Conservation (phyloP, 35 echinoderm and acorn worm genomes). For the Lytechinus variegatus region DNA sequence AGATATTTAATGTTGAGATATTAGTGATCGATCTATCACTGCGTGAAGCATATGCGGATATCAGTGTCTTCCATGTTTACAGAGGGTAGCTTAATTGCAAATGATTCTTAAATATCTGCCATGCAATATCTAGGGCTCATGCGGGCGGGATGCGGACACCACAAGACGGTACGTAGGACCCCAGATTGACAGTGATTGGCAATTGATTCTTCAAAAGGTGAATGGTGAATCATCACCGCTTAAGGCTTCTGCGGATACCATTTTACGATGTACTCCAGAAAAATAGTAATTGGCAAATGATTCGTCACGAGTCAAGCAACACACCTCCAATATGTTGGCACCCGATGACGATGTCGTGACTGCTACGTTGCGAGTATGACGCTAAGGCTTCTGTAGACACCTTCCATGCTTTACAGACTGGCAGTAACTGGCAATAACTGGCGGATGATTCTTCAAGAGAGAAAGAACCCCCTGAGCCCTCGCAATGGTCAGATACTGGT, state of each 20-base stretch:
- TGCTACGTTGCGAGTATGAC: neutral
- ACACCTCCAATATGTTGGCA: neutral
- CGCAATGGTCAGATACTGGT: neutral
- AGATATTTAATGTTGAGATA: neutral
- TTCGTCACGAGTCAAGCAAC: neutral
- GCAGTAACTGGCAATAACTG: too few relatives aligned
- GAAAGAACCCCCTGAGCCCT: too few relatives aligned
- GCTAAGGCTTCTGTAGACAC: too few relatives aligned
- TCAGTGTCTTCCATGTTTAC: neutral
- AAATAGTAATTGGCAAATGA: too few relatives aligned
- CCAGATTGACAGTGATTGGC: neutral
- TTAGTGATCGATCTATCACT: neutral
- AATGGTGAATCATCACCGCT: too few relatives aligned
- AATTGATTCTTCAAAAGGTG: too few relatives aligned
- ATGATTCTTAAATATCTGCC: neutral
- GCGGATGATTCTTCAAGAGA: too few relatives aligned
- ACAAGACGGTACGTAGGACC: neutral
- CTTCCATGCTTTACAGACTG: neutral
- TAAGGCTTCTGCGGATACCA: too few relatives aligned
- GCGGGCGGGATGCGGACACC: neutral
- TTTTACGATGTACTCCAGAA: too few relatives aligned
- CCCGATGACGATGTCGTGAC: neutral
- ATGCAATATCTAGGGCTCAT: neutral
- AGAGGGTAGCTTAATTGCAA: neutral
- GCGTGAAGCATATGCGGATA: neutral